These are phyloP conservation scores for Callospermophilus lateralis DNA, from an alignment of 2,113 vertebrate genomes.

Conservation along the genomic window DNA sequence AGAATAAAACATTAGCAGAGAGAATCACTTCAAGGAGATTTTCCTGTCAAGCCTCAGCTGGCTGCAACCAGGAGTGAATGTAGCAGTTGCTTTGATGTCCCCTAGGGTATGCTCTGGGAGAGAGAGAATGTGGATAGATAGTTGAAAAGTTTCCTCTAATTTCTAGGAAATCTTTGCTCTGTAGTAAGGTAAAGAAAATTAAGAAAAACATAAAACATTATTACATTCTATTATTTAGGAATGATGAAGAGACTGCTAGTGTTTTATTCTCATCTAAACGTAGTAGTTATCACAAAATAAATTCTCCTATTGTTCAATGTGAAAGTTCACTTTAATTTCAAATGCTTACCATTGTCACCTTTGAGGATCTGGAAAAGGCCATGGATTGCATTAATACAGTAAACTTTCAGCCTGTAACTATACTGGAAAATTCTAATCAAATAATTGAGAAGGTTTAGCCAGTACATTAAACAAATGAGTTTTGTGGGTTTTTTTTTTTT, in stretches of 20 bases:
- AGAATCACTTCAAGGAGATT: conserved; percentile 69
- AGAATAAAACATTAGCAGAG: conserved; percentile 58
- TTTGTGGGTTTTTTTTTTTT: background rate
- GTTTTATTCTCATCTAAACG: background rate
- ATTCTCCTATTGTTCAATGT: background rate
- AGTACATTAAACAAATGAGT: background rate
- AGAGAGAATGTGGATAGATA: background rate
- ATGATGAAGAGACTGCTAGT: background rate
- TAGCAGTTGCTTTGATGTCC: conserved; percentile 67
- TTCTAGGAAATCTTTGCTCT: conserved; percentile 6
- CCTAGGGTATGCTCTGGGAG: background rate
- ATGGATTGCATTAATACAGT: background rate
- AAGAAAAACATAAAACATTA: background rate
- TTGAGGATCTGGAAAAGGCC: background rate
- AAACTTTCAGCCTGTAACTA: background rate
- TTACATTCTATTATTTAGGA: background rate
- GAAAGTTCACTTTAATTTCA: background rate
- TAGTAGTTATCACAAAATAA: background rate
- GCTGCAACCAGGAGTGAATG: background rate
- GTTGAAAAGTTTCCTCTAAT: background rate
- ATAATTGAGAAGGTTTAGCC: background rate
- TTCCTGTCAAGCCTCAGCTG: conserved; percentile 48
- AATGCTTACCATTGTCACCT: background rate
- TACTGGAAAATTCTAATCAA: background rate
- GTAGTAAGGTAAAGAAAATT: conserved; percentile 6